Evolutionary conservation across 2,797 vertebrate genomes (phyloP), one percentile per base, ranked within the genome.

Genomic region (Anguilla megastoma): DNA sequence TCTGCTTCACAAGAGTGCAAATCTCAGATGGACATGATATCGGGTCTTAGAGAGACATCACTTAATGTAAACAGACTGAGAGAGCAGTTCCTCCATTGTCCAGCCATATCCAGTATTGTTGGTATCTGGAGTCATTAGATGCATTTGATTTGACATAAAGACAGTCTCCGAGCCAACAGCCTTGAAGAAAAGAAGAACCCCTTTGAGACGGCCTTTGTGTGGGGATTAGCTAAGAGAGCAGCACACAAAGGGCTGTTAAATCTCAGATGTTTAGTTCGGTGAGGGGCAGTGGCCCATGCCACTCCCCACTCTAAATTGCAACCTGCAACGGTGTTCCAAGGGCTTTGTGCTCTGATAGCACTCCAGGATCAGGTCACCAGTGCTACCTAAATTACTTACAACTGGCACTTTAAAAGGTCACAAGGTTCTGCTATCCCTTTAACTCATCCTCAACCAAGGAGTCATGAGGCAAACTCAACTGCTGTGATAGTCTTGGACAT

Each of bases 101-200:
- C 50, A 56, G 4, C 3, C 2, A 1, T 14, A 82, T 52, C 58
- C 45, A 52, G 41, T 5, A 2, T 63, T 7, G 2, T 52, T 50
- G 36, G 41, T 60, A 30, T 76, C 80, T 54, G 9, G 50, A 54
- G 48, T 87, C 80, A 76, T 87, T 60, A 52, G 50, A 58, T 76
- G 69, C 52, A 21, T 84, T 84, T 71, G 30, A 85, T 87, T 87
- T 89, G 33, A 85, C 82, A n/a, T n/a, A 82, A 79, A 79, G 8
- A 74, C 18, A 14, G 88, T 88, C 50, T 88, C 88, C 85, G 54
- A 45, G 76, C 50, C 30, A 85, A 86, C 85, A n/a, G 88, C 12
- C 45, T 36, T 7, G 41, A 86, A 41, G 41, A 71, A 66, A 41
- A 79, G 76, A 86, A 63, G 79, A 83, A 79, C 27, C 36, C 83